phyloP scores from a whole-genome alignment of 2,888 invertebrate species.

The Mythimna impura region DNA sequence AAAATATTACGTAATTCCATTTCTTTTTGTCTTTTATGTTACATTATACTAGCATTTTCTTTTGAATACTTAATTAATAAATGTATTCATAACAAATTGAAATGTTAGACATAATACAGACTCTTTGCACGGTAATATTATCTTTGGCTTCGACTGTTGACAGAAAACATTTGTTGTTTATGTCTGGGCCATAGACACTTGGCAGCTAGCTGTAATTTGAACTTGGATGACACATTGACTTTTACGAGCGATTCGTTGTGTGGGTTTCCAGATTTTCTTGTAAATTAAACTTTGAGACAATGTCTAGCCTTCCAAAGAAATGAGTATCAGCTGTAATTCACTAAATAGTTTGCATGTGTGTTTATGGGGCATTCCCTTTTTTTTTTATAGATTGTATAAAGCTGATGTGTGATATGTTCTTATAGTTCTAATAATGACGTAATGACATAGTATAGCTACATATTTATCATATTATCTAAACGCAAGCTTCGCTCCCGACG shows the following conservation, averaged over 20 bases:
- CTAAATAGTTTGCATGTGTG: constrained; percentile 11
- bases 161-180: constrained; percentile 49
- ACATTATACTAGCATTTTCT: background rate
- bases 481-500: constrained; percentile 3
- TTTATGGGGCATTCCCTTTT: constrained; percentile 12
- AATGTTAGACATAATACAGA: constrained; percentile 2
- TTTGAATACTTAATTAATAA: constrained; percentile 3
- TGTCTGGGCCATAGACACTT: constrained; percentile 40
- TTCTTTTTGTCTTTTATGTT: background rate
- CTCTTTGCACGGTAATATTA: no score
- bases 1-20: no score
- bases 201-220: constrained; percentile 48
- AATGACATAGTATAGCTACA: background rate
- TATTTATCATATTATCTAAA: background rate
- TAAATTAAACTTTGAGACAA: constrained; percentile 10
- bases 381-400: background rate
- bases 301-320: constrained; percentile 1
- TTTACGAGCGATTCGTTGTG: constrained; percentile 32
- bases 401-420: no score
- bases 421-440: constrained; percentile 2
- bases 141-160: constrained; percentile 17
- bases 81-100: constrained; percentile 2
- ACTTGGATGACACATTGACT: constrained; percentile 29
- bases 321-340: constrained; percentile 6
- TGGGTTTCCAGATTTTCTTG: constrained; percentile 4